phyloP scores from a whole-genome alignment of 2,797 vertebrate species.

The Pseudochromis fuscus region DNA sequence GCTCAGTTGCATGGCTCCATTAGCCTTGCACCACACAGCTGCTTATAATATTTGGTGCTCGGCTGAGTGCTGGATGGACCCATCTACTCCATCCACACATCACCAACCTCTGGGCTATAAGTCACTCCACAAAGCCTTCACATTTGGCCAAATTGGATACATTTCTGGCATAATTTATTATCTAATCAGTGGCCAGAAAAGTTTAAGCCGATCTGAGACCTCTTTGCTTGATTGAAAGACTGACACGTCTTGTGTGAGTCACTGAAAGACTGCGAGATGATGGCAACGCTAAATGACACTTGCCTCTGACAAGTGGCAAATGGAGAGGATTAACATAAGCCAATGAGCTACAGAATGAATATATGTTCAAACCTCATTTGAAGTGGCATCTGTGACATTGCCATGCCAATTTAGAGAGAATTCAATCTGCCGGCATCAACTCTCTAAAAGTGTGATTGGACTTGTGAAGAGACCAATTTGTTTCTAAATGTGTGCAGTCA shows the following conservation, averaged over 20 bases:
- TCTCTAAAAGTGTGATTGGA: constrained; percentile 76
- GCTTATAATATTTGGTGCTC: constrained; percentile 18
- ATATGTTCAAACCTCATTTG: constrained; percentile 85
- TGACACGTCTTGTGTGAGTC: constrained; percentile 73
- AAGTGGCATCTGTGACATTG: constrained; percentile 84
- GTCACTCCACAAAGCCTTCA: constrained; percentile 67
- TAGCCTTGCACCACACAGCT: constrained; percentile 3
- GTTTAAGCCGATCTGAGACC: constrained; percentile 77
- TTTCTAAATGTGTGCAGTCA: constrained; percentile 77
- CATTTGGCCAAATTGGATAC: constrained; percentile 71
- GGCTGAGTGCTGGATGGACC: constrained; percentile 40
- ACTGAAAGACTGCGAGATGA: constrained; percentile 71
- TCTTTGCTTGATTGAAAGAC: constrained; percentile 79
- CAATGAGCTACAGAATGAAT: constrained; percentile 82
- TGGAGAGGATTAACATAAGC: constrained; percentile 83
- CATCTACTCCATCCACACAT: constrained; percentile 31
- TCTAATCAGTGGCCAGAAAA: constrained; percentile 78
- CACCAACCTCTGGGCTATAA: constrained; percentile 68
- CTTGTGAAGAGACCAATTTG: constrained; percentile 82
- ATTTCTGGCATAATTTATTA: constrained; percentile 79
- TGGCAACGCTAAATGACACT: constrained; percentile 76
- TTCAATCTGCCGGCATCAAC: constrained; percentile 81
- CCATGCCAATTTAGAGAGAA: constrained; percentile 83
- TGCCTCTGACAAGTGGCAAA: constrained; percentile 81
- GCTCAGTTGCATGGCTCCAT: constrained; percentile 11